Conservation (phyloP, 2,888 invertebrate species). For the Eremobia ochroleuca region DNA sequence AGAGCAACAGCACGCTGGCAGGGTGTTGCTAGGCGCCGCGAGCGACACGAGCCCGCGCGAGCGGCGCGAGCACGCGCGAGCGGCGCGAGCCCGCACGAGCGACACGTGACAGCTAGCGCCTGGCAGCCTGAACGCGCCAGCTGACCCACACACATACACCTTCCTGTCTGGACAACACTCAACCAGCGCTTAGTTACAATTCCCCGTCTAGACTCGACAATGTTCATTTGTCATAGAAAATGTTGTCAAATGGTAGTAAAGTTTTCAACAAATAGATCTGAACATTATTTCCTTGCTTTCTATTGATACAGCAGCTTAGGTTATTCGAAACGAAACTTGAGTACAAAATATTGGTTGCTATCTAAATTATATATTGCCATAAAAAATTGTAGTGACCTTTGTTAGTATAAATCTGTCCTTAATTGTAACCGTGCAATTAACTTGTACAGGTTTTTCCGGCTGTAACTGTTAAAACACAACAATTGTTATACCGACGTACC, state of each 20-base stretch:
- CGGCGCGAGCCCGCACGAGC: neutral
- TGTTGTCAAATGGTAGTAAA: conserved; percentile 32
- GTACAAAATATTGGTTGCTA: conserved; percentile 34
- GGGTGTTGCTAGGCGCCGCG: conserved; percentile 42
- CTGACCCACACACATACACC: conserved; percentile 14
- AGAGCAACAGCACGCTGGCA: conserved; percentile 70
- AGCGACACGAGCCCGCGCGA: neutral
- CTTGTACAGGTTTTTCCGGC: conserved; percentile 46
- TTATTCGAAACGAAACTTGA: conserved; percentile 53
- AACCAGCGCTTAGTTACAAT: conserved; percentile 50
- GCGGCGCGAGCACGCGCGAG: neutral
- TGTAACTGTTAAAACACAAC: conserved; percentile 41
- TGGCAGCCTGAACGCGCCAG: conserved; percentile 50
- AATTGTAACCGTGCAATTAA: conserved; percentile 56
- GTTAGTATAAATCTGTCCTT: conserved; percentile 43
- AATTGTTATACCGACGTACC: conserved; percentile 13
- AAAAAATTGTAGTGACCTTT: conserved; percentile 16
- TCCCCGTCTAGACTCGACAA: conserved; percentile 17
- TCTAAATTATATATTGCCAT: conserved; percentile 40
- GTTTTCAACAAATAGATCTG: conserved; percentile 61
- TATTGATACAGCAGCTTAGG: conserved; percentile 45
- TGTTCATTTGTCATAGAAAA: conserved; percentile 25
- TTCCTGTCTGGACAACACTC: conserved; percentile 14
- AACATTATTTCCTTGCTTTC: conserved; percentile 54
- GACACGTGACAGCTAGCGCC: conserved; percentile 40